Conservation (phyloP, 2,113 vertebrate genomes). For the Megaleporinus macrocephalus region DNA sequence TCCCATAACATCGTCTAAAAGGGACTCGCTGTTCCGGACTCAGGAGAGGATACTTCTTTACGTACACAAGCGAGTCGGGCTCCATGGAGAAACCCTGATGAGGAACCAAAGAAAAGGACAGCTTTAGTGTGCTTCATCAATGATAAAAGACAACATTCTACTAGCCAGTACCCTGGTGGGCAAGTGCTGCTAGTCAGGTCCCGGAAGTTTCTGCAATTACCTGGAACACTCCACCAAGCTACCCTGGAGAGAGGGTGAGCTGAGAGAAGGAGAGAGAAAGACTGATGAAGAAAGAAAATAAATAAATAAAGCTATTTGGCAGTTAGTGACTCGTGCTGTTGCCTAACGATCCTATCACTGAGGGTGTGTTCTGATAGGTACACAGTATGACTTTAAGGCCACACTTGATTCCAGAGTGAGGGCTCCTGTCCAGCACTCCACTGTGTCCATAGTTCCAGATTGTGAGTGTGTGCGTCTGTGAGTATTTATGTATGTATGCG, state of each 20-base stretch:
- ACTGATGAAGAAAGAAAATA: not conserved
- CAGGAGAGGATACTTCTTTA: not conserved
- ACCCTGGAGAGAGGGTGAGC: not conserved
- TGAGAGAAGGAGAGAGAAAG: not conserved
- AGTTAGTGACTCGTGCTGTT: constrained; percentile 46
- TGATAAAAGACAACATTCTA: not conserved
- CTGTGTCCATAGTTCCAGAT: not conserved
- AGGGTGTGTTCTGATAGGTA: constrained; percentile 38
- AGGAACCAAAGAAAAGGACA: not conserved
- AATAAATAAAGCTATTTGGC: constrained; percentile 54
- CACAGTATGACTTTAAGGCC: constrained; percentile 1
- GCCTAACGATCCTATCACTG: constrained; percentile 45
- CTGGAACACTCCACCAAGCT: not conserved
- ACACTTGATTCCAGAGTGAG: not conserved
- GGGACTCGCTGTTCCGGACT: not conserved
- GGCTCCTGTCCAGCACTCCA: not conserved
- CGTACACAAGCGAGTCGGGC: not conserved
- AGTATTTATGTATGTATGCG: not conserved
- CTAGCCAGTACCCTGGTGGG: not conserved
- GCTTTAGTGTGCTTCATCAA: not conserved
- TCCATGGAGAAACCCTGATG: not conserved
- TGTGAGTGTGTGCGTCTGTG: not conserved
- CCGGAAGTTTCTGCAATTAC: not conserved
- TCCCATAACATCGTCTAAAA: not conserved
- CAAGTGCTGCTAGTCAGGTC: not conserved